Percentiles rank a stretch among this genome's conserved stretches.
These are phyloP conservation scores for Apeira syringaria DNA, from an alignment of 2,888 invertebrate genomes.

Conservation along the genomic window DNA sequence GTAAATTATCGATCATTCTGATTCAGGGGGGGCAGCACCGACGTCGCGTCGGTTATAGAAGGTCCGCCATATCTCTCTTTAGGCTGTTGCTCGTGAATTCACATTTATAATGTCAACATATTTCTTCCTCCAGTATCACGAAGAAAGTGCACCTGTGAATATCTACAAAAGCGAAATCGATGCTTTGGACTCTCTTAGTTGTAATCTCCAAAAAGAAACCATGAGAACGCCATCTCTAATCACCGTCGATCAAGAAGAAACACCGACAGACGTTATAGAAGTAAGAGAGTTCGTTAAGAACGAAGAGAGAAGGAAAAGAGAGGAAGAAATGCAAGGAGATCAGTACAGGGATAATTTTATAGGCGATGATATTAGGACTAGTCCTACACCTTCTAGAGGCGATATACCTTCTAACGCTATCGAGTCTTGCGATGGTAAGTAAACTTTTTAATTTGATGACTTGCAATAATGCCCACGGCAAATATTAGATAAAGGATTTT, in stretches of 20 bases:
- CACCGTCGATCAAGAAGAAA: slow-evolving; percentile 45
- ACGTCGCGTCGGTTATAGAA: too few relatives aligned
- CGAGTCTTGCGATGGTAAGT: slow-evolving; percentile 74
- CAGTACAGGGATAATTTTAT: slow-evolving; percentile 54
- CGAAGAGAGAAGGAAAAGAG: slow-evolving; percentile 59
- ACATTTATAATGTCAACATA: too few relatives aligned
- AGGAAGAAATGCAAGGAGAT: slow-evolving; percentile 71
- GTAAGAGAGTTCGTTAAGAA: slow-evolving; percentile 63
- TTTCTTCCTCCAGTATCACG: slow-evolving; percentile 74
- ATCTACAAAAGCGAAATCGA: slow-evolving; percentile 75
- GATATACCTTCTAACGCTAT: slow-evolving; percentile 72
- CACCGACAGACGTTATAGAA: slow-evolving; percentile 56
- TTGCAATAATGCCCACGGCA: too few relatives aligned
- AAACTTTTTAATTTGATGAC: too few relatives aligned
- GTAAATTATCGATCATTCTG: too few relatives aligned
- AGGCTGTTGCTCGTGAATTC: too few relatives aligned
- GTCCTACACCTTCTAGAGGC: slow-evolving; percentile 54
- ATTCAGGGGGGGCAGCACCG: too few relatives aligned
- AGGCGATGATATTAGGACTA: slow-evolving; percentile 24
- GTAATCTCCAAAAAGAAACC: slow-evolving; percentile 52
- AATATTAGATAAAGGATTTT: too few relatives aligned
- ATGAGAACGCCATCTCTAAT: slow-evolving; percentile 53
- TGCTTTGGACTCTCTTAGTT: slow-evolving; percentile 77
- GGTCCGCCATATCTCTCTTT: too few relatives aligned
- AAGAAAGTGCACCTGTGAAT: slow-evolving; percentile 83